A percentile compares a stretch with the other conserved stretches of the same genome.
Conservation (phyloP, 2,113 vertebrate species). For the Patagioenas fasciata region DNA sequence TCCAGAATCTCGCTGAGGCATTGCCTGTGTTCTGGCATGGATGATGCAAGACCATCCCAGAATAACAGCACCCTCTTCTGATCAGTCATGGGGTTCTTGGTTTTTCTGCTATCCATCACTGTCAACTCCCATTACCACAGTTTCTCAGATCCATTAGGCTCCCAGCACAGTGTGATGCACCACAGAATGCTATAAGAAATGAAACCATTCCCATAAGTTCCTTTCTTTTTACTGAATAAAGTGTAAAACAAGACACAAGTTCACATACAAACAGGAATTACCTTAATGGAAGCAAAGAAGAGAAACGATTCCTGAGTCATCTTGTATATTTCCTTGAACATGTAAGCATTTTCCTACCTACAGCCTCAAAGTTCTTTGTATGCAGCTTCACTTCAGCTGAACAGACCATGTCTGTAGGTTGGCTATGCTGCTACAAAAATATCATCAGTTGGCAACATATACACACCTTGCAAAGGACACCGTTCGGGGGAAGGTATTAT, state of each 20-base stretch:
- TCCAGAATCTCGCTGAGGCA: not conserved
- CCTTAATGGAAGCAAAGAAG: not conserved
- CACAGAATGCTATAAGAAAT: not conserved
- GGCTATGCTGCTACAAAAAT: not conserved
- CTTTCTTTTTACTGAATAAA: not conserved
- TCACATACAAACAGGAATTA: not conserved
- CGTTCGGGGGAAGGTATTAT: not conserved
- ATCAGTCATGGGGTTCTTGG: not conserved
- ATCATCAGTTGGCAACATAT: not conserved
- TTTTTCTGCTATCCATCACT: not conserved
- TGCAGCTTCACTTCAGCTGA: not conserved
- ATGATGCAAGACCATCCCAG: not conserved
- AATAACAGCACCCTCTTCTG: constrained; percentile 59
- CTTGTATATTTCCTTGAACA: not conserved
- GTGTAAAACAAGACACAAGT: not conserved
- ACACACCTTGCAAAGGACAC: not conserved
- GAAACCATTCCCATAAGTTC: not conserved
- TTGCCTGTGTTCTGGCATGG: not conserved
- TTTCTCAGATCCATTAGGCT: not conserved
- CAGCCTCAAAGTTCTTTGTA: not conserved
- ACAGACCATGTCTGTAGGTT: not conserved
- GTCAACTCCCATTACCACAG: not conserved
- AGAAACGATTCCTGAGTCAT: not conserved
- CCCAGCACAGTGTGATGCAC: not conserved
- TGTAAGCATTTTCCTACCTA: not conserved